These are phyloP conservation scores for Merluccius polli DNA, from an alignment of 2,797 vertebrate species.

Conservation along the genomic window DNA sequence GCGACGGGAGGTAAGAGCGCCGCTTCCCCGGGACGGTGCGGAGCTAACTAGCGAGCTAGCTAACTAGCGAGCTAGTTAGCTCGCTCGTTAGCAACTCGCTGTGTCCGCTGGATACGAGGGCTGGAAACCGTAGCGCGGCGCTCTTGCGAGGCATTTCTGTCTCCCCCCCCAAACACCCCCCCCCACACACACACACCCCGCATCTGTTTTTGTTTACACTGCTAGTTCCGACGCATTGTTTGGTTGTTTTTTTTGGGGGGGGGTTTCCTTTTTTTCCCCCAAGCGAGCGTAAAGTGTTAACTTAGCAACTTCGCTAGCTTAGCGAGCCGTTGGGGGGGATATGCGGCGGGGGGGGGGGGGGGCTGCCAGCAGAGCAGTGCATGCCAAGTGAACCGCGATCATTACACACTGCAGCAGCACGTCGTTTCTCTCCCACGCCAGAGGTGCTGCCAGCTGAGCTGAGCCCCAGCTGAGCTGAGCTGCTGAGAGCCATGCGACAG, in stretches of 20 bases:
- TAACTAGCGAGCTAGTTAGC: slow-evolving; percentile 40
- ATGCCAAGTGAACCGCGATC: slow-evolving; percentile 39
- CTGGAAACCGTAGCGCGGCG: not conserved
- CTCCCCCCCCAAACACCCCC: no score
- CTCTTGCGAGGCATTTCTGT: no score
- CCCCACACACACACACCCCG: no score
- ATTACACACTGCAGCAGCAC: slow-evolving; percentile 60
- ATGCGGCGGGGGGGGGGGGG: no score
- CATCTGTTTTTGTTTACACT: not conserved
- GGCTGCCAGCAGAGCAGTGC: slow-evolving; percentile 48
- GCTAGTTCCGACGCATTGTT: not conserved
- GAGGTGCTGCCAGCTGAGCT: slow-evolving; percentile 61
- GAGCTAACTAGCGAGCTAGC: slow-evolving; percentile 28
- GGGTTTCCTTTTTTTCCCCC: no score
- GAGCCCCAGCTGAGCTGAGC: slow-evolving; percentile 61
- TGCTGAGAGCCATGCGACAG: slow-evolving; percentile 76
- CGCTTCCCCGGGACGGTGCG: slow-evolving; percentile 46
- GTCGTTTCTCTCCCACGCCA: slow-evolving; percentile 38
- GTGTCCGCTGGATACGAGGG: slow-evolving; percentile 26
- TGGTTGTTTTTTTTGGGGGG: not conserved
- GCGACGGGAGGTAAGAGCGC: slow-evolving; percentile 67
- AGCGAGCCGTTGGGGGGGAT: slow-evolving; percentile 33
- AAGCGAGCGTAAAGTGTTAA: slow-evolving; percentile 18
- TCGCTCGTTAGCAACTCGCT: slow-evolving; percentile 42
- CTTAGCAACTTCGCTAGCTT: slow-evolving; percentile 45